A percentile compares a stretch with the other conserved stretches of the same genome.
phyloP scores from a whole-genome alignment of 2,113 vertebrate genomes.

The human (Homo sapiens) region GRCh38 chr6:111756501-111757000 shows the following conservation, averaged over 20 bases:
- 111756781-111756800: slow-evolving; percentile 19
- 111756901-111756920: neutral
- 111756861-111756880: neutral
- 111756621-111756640: slow-evolving; percentile 26
- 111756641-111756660: slow-evolving; percentile 16
- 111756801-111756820: neutral
- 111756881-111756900: neutral
- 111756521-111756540: neutral
- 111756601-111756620: neutral
- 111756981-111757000: neutral
- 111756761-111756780: slow-evolving; percentile 10
- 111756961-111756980: neutral
- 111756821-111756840: neutral
- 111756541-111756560: neutral
- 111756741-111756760: slow-evolving; percentile 6
- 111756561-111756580: neutral
- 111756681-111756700: neutral
- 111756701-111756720: slow-evolving; percentile 10
- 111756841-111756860: neutral
- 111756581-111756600: neutral
- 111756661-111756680: slow-evolving; percentile 14
- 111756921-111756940: neutral
- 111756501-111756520: neutral
- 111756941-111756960: neutral
- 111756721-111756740: neutral